Evolutionary conservation across 1,140 invertebrate genomes (phyloP).

Genomic region (Drosophila ananassae): DNA sequence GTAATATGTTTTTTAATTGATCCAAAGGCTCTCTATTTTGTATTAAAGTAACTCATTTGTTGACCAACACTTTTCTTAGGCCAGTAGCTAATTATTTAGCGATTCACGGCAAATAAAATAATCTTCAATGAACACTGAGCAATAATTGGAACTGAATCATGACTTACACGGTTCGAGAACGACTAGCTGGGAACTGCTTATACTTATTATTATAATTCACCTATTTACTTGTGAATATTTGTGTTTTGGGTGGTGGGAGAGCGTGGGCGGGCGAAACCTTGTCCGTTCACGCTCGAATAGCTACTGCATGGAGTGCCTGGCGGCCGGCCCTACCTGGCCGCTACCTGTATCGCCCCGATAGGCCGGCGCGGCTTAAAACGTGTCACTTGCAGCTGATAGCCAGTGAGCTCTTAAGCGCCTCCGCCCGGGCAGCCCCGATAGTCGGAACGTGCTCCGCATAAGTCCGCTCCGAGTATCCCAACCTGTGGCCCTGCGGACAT

Average conservation of each 20-base stretch:
- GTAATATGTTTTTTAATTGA: no score
- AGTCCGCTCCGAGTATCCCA: slow-evolving; percentile 3
- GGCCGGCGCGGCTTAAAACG: slow-evolving; percentile 23
- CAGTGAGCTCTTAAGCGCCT: slow-evolving; percentile 38
- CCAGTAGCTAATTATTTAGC: neutral
- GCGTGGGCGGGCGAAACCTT: slow-evolving; percentile 24
- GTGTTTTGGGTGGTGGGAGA: neutral
- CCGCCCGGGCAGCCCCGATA: slow-evolving; percentile 29
- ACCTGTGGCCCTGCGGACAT: slow-evolving; percentile 29
- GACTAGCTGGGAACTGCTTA: neutral
- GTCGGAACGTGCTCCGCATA: slow-evolving; percentile 34
- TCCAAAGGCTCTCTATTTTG: no score
- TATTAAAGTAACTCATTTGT: no score
- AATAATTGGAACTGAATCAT: slow-evolving; percentile 26
- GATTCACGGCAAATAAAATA: slow-evolving; percentile 1
- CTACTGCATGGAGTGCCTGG: slow-evolving; percentile 22
- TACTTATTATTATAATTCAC: neutral
- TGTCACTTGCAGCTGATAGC: slow-evolving; percentile 51
- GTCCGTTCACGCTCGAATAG: slow-evolving; percentile 52
- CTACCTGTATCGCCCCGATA: slow-evolving; percentile 3
- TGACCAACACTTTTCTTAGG: no score
- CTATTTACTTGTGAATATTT: slow-evolving; percentile 5
- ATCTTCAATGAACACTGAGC: slow-evolving; percentile 28
- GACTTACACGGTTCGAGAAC: slow-evolving; percentile 24
- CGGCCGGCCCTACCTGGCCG: slow-evolving; percentile 14